Base-by-base conservation (phyloP, 30 jellyfish, hydroid and myxozoan genomes). In the Hydra vulgaris region DNA sequence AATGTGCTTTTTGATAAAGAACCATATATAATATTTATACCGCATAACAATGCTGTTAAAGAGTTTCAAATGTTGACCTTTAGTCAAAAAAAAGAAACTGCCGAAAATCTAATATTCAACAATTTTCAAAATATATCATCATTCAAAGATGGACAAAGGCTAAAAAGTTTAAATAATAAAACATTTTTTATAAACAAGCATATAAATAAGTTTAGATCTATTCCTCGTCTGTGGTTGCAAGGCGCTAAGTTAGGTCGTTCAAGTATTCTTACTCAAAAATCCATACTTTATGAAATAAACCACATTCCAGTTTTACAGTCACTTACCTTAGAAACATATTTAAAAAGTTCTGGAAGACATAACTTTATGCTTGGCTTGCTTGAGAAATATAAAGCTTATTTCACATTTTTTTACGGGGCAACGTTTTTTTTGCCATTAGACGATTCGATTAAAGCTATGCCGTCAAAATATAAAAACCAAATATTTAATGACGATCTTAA, bases 341-440 rank as follows among this genome's bases (percentile, higher is more conserved):
- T 78, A 26, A 19, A 78, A 53, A 20, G 20, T 15, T 53, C 70
- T 5, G 79, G 85, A 1, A 61, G 55, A 20, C 85, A 78, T 25
- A 21, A 19, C 18, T n/a, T 53, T 21, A 20, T 78, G 67, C 54
- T 53, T 16, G 53, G 20, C 7, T 20, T 78, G 23, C 18, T 78
- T 27, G 55, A 78, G 21, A 78, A 61, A 61, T 61, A 78, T 22
- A 27, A 25, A 19, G 55, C 54, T 8, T 61, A 78, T 61, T 78
- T 78, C 54, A 76, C 66, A 53, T 78, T 78, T 23, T 25, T 55
- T 15, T 78, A 53, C 25, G 85, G 85, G 16, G 79, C 77, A 18
- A 78, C 85, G 15, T 20, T 78, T 1, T 54, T 78, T 55, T 66
- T 77, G 4, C 85, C 85, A 1, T 61, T 53, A 40, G 85, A 78